Evolutionary conservation across 2,113 vertebrate species (phyloP).

Genomic region (Corythoichthys haematopterus): DNA sequence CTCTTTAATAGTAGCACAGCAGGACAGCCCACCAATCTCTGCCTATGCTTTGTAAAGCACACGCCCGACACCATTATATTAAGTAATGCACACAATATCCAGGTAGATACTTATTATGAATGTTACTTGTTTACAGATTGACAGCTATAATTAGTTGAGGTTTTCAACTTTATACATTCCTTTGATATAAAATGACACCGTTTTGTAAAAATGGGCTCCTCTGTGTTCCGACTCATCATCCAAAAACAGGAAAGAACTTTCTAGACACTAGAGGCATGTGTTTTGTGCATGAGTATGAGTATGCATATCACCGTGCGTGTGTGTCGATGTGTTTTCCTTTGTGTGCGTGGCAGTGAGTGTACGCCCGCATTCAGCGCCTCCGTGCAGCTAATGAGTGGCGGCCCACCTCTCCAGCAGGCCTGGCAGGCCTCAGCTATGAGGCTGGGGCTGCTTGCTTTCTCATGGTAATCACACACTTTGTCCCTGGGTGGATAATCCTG

Average conservation of each 20-base stretch:
- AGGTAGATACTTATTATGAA: not conserved
- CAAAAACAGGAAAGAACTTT: constrained; percentile 4
- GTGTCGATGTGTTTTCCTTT: constrained; percentile 49
- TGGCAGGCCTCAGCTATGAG: constrained; percentile 60
- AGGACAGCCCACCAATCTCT: constrained; percentile 34
- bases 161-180: not conserved
- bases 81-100: constrained; percentile 1
- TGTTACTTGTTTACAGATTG: not conserved
- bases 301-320: constrained; percentile 45
- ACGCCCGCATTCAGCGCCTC: constrained; percentile 63
- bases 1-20: constrained; percentile 48
- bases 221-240: not conserved
- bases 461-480: constrained; percentile 80
- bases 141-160: not conserved
- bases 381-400: constrained; percentile 71
- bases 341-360: constrained; percentile 50
- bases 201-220: constrained; percentile 5
- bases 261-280: constrained; percentile 3
- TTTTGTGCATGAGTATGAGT: constrained; percentile 44
- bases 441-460: constrained; percentile 73
- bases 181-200: not conserved
- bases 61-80: constrained; percentile 7
- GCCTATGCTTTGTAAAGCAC: constrained; percentile 18
- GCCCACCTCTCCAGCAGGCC: constrained; percentile 73
- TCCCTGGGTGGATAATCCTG: constrained; percentile 75